Evolutionary conservation across 2,797 vertebrate species (phyloP).

Genomic region (Alauda arvensis): DNA sequence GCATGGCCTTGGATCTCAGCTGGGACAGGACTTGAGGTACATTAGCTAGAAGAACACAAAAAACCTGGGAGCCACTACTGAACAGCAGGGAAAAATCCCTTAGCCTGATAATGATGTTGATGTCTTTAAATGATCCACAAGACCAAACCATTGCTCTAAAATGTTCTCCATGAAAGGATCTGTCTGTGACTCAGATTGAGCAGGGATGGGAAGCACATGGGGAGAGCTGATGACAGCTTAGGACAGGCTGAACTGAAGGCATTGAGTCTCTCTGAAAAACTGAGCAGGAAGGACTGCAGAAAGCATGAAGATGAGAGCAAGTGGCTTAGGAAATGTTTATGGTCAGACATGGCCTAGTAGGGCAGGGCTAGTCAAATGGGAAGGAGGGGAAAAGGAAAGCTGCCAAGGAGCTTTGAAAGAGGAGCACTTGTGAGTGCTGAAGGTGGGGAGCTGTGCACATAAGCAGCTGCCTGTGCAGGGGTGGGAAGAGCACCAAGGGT

Average conservation of each 20-base stretch:
- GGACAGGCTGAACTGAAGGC: background rate
- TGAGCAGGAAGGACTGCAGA: background rate
- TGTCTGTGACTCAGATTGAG: background rate
- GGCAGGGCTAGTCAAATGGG: background rate
- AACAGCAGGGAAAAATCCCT: background rate
- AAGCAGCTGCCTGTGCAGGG: background rate
- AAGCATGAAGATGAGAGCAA: background rate
- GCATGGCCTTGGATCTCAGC: background rate
- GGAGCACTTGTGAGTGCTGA: background rate
- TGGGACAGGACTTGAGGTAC: background rate
- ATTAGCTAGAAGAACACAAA: background rate
- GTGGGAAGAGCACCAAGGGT: background rate
- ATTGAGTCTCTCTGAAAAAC: background rate
- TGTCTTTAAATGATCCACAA: background rate
- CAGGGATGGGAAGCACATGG: background rate
- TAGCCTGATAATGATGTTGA: background rate
- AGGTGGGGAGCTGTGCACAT: accelerated
- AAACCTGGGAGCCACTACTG: background rate
- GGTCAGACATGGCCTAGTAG: background rate
- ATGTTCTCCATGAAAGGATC: background rate
- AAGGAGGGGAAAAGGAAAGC: background rate
- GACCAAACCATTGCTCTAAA: background rate
- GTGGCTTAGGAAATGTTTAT: background rate
- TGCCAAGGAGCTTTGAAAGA: background rate
- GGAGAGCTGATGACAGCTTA: background rate